Evolutionary conservation across 2,797 vertebrate genomes (phyloP).

Genomic region (Erpetoichthys calabaricus): DNA sequence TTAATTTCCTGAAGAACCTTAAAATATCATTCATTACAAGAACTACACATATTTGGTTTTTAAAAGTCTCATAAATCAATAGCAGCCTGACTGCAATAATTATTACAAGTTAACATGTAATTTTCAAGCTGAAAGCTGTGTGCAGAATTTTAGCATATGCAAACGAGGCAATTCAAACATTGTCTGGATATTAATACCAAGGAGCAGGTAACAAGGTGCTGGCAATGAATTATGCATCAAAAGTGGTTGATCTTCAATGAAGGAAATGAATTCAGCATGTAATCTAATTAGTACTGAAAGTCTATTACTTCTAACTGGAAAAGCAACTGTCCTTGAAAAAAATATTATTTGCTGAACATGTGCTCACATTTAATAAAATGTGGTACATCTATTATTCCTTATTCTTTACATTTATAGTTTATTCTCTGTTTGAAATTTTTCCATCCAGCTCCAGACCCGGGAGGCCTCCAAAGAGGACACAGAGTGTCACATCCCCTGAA

Average conservation of each 20-base stretch:
- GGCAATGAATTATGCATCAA: slow-evolving; percentile 99
- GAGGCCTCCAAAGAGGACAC: slow-evolving; percentile 94
- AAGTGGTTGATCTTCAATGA: slow-evolving; percentile 99
- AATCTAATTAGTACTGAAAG: slow-evolving; percentile 99
- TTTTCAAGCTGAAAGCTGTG: slow-evolving; percentile 95
- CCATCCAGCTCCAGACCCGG: slow-evolving; percentile 87
- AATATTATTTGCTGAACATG: slow-evolving; percentile 98
- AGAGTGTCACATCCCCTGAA: slow-evolving; percentile 92
- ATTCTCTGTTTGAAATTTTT: slow-evolving; percentile 34
- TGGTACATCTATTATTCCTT: slow-evolving; percentile 56
- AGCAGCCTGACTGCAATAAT: slow-evolving; percentile 99
- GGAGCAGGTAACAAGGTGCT: slow-evolving; percentile 99
- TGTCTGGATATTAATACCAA: slow-evolving; percentile 99
- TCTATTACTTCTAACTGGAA: slow-evolving; percentile 99
- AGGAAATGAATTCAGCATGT: slow-evolving; percentile 99
- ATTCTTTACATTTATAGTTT: slow-evolving; percentile 19
- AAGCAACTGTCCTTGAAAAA: slow-evolving; percentile 99
- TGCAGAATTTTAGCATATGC: slow-evolving; percentile 99
- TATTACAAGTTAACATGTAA: slow-evolving; percentile 99
- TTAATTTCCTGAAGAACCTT: slow-evolving; percentile 99
- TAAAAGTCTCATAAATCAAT: slow-evolving; percentile 99
- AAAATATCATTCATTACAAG: slow-evolving; percentile 99
- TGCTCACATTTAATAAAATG: slow-evolving; percentile 90
- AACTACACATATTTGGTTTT: slow-evolving; percentile 99
- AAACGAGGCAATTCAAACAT: slow-evolving; percentile 99